Base-by-base conservation (phyloP, 2,888 invertebrate genomes). In the Cataglyphis albicans region DNA sequence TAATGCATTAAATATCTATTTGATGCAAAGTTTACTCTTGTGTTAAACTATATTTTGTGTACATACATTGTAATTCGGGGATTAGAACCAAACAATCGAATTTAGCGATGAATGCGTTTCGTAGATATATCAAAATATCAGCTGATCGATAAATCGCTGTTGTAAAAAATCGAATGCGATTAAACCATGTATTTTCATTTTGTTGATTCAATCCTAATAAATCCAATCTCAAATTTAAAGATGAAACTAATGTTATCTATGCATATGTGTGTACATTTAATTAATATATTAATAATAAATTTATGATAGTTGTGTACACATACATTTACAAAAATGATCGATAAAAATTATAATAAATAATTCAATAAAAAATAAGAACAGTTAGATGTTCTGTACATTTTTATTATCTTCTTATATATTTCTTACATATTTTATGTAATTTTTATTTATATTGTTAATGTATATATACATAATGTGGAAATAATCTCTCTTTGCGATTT, bases 31-130 rank as follows among this genome's bases (percentile, higher is more conserved):
- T 44, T 61, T 61, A 74, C 15, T 74, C 61, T n/a, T 44, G n/a
- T n/a, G 41, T 61, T 61, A 44, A 63, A 74, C n/a, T 15, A n/a
- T 32, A 74, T 44, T 63, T 32, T 44, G 29, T 63, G 12, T 44
- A 73, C 32, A 18, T 25, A 61, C n/a, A 4, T 61, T 64, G 44
- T 63, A 73, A 61, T 32, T 15, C 41, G 44, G 63, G 29, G 44
- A 70, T 55, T 70, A 70, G 55, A 63, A 63, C 2, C 44, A 41
- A 52, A 73, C 44, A n/a, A 5, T 18, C n/a, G 21, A 44, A 74
- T 74, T 74, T 74, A 74, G 32, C 21, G n/a, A 15, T 74, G 63
- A 74, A 74, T 44, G 63, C 61, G 15, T 41, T 32, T 63, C 32
- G 29, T 63, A 29, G 15, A 29, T n/a, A 15, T 44, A 63, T 21